Evolutionary conservation across 2,113 vertebrate genomes (phyloP).

Genomic region (Rhagologus leucostigma): DNA sequence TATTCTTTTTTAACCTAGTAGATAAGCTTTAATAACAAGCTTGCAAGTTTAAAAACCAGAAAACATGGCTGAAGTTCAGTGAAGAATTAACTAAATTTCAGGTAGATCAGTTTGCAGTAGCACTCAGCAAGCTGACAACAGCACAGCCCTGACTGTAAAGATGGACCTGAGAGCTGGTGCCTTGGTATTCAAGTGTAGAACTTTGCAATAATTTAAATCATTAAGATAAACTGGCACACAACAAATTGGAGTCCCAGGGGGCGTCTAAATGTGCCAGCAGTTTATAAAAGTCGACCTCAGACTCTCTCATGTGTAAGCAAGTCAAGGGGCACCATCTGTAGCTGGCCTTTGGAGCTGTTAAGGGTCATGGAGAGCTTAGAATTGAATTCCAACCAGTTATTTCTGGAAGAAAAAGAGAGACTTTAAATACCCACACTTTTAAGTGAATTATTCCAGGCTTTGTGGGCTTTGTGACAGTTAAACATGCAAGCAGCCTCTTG

Average conservation of each 20-base stretch:
- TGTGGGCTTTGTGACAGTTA: neutral
- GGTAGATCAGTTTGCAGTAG: neutral
- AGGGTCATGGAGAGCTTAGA: neutral
- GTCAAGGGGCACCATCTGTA: constrained; percentile 31
- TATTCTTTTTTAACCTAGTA: neutral
- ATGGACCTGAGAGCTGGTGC: neutral
- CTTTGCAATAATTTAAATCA: neutral
- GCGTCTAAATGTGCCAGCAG: neutral
- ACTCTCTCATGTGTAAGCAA: neutral
- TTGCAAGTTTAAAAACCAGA: neutral
- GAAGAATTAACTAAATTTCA: neutral
- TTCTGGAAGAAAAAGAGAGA: neutral
- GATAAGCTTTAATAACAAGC: neutral
- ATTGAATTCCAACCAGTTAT: neutral
- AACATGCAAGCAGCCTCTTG: neutral
- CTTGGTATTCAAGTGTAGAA: neutral
- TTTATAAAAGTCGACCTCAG: neutral
- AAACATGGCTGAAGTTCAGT: neutral
- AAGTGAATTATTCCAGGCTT: neutral
- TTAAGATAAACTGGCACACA: neutral
- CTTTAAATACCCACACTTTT: neutral
- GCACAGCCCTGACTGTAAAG: neutral
- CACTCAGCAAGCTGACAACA: neutral
- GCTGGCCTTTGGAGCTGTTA: neutral
- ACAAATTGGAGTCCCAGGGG: neutral